phyloP scores from a whole-genome alignment of 2,797 vertebrate species.

The Eulemur coronatus region DNA sequence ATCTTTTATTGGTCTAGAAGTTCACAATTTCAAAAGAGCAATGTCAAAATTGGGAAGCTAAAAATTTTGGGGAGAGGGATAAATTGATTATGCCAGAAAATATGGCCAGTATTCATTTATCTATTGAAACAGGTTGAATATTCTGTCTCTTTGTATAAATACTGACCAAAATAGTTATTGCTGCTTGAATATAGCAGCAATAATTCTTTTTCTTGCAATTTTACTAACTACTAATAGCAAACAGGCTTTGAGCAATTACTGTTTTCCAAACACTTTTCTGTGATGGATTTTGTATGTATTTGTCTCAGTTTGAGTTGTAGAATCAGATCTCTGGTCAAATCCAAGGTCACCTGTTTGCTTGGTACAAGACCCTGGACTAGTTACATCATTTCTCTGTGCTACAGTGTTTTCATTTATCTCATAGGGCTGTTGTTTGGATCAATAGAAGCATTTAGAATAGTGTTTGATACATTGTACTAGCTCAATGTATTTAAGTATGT shows the following conservation, averaged over 20 bases:
- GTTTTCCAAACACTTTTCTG: not conserved
- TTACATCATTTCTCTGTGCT: not conserved
- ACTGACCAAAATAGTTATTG: not conserved
- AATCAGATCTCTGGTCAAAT: not conserved
- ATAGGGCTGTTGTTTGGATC: not conserved
- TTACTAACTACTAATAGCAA: not conserved
- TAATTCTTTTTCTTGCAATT: not conserved
- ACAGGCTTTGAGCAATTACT: not conserved
- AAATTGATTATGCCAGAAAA: not conserved
- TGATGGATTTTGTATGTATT: not conserved
- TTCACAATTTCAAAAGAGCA: not conserved
- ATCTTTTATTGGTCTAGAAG: not conserved
- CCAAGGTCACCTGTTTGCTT: not conserved
- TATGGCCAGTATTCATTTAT: not conserved
- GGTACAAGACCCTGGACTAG: not conserved
- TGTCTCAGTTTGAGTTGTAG: not conserved
- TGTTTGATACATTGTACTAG: not conserved
- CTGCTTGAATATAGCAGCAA: not conserved
- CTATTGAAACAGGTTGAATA: not conserved
- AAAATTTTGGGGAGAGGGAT: not conserved
- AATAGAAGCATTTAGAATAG: not conserved
- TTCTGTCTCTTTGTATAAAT: not conserved
- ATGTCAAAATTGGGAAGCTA: not conserved
- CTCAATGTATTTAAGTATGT: not conserved
- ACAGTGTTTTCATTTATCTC: accelerated